Evolutionary conservation across 2,113 vertebrate species (phyloP).

Genomic region (Dasyurus viverrinus): DNA sequence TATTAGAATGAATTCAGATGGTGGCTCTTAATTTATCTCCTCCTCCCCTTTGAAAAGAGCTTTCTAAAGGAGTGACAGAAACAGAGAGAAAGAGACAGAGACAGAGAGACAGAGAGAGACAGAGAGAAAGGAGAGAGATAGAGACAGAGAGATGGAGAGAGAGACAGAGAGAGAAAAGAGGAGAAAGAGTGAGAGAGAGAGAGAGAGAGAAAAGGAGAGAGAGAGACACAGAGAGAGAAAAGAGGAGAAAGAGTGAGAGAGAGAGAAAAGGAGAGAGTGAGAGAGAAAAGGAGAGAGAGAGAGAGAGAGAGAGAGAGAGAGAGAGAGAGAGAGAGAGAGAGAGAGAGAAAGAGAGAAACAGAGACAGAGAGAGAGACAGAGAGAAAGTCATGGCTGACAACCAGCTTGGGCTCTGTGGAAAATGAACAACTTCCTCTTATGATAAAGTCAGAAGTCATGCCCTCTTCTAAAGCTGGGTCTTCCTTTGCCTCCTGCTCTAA

Average conservation of each 20-base stretch:
- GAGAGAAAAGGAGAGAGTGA: background rate
- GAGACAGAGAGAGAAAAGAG: background rate
- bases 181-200: background rate
- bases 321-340: background rate
- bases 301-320: background rate
- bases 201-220: background rate
- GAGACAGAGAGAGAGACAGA: background rate
- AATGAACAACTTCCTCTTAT: background rate
- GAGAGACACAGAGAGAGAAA: background rate
- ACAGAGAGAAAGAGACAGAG: background rate
- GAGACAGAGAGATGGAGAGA: background rate
- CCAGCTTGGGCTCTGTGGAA: background rate
- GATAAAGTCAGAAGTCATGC: background rate
- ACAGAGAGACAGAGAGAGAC: background rate
- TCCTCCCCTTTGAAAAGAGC: slow-evolving; percentile 4
- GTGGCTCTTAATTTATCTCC: slow-evolving; percentile 10
- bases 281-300: background rate
- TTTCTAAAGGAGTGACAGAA: background rate
- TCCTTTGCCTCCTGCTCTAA: background rate
- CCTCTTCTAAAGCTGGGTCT: background rate
- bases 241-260: too few relatives aligned
- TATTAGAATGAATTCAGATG: background rate
- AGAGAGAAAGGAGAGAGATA: background rate
- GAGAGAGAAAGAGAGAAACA: background rate
- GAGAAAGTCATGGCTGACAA: background rate